phyloP scores from a whole-genome alignment of 2,797 vertebrate species.

The Telmatherina bonti region DNA sequence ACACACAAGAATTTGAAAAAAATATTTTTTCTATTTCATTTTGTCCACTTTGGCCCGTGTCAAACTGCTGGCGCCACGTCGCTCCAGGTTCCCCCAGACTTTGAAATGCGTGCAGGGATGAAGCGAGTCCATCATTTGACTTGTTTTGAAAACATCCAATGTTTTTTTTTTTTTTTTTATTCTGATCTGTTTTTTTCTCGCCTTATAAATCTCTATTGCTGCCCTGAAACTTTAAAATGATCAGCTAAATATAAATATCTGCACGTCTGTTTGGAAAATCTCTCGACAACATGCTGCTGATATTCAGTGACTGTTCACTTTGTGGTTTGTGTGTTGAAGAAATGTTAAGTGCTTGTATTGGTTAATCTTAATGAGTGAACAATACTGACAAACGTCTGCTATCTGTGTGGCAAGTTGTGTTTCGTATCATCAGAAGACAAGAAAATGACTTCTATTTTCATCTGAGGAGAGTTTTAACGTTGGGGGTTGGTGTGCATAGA shows the following conservation, averaged over 20 bases:
- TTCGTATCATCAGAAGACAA: slow-evolving; percentile 74
- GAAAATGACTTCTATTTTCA: slow-evolving; percentile 57
- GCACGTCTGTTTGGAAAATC: slow-evolving; percentile 77
- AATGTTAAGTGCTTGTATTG: slow-evolving; percentile 80
- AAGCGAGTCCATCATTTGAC: slow-evolving; percentile 75
- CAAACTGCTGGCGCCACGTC: slow-evolving; percentile 74
- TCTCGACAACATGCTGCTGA: slow-evolving; percentile 80
- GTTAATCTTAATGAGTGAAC: slow-evolving; percentile 77
- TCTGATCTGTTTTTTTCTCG: slow-evolving; percentile 66
- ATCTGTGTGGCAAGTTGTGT: slow-evolving; percentile 83
- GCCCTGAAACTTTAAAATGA: slow-evolving; percentile 70
- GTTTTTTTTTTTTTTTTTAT: slow-evolving; percentile 65
- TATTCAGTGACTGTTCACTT: slow-evolving; percentile 82
- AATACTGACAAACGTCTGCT: slow-evolving; percentile 79
- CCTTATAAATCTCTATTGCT: slow-evolving; percentile 69
- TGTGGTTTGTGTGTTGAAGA: slow-evolving; percentile 81
- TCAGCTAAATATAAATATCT: slow-evolving; percentile 78
- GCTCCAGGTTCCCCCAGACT: slow-evolving; percentile 64
- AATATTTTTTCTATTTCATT: slow-evolving; percentile 85
- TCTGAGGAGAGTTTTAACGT: slow-evolving; percentile 57
- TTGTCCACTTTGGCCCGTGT: slow-evolving; percentile 77
- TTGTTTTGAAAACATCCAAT: slow-evolving; percentile 72
- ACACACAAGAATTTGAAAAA: slow-evolving; percentile 75
- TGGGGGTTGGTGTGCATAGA: slow-evolving; percentile 73
- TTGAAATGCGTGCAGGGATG: slow-evolving; percentile 74